phyloP scores from a whole-genome alignment of 2,888 invertebrate species.

The Hyposoter didymator region DNA sequence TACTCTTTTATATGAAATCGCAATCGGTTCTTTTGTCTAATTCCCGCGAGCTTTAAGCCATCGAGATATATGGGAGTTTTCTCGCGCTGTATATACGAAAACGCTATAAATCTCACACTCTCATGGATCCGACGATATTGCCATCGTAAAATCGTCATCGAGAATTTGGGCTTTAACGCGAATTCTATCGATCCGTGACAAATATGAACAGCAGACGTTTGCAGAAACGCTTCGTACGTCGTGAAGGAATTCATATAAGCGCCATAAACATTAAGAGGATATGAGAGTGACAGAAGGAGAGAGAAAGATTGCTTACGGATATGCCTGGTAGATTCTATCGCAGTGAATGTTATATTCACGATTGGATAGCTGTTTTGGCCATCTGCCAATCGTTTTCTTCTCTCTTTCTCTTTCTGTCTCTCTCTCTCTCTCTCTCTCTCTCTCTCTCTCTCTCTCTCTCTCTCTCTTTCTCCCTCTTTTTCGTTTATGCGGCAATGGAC shows the following conservation, averaged over 20 bases:
- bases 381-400: constrained; percentile 64
- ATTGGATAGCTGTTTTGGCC: constrained; percentile 67
- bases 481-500: constrained; percentile 26
- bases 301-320: constrained; percentile 17
- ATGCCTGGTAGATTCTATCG: constrained; percentile 56
- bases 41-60: not conserved
- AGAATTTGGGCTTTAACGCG: constrained; percentile 12
- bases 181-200: not conserved
- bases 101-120: not conserved
- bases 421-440: constrained; percentile 8
- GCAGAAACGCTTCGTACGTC: not conserved
- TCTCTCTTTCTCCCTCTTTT: constrained; percentile 25
- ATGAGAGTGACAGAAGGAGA: constrained; percentile 9
- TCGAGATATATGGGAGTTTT: not conserved
- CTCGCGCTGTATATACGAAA: not conserved
- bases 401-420: constrained; percentile 6
- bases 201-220: constrained; percentile 13
- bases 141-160: constrained; percentile 27
- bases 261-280: constrained; percentile 16
- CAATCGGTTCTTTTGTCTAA: not conserved
- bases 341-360: constrained; percentile 47
- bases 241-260: not conserved
- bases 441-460: not conserved
- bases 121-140: not conserved
- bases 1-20: not conserved